These are phyloP conservation scores for Trachymyrmex cornetzi DNA, from an alignment of 1,140 invertebrate genomes.

Conservation along the genomic window DNA sequence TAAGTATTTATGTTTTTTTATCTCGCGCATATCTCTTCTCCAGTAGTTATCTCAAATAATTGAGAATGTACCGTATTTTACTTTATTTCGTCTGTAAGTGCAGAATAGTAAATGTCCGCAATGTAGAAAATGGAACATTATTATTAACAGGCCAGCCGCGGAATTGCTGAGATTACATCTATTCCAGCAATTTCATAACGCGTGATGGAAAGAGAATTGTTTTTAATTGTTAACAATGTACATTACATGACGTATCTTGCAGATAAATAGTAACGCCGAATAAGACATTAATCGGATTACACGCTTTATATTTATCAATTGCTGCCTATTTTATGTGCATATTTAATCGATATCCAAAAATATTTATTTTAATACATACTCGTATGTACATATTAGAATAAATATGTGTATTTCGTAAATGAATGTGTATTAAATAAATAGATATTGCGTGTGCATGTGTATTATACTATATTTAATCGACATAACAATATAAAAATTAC, in stretches of 20 bases:
- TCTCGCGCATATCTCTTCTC: not conserved
- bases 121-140: not conserved
- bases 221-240: not conserved
- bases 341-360: not conserved
- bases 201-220: not conserved
- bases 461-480: not conserved
- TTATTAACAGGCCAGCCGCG: not conserved
- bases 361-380: conserved; percentile 12
- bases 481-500: not conserved
- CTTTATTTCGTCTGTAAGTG: not conserved
- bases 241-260: conserved; percentile 38
- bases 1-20: not conserved
- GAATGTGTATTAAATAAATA: not conserved
- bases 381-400: not conserved
- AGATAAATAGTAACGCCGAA: conserved; percentile 46
- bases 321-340: conserved; percentile 12
- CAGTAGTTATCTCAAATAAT: not conserved
- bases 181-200: not conserved
- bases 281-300: conserved; percentile 57
- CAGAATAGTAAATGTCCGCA: not conserved
- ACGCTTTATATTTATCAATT: not conserved
- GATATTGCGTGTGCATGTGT: not conserved
- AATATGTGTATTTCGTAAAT: not conserved
- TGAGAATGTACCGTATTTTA: not conserved
- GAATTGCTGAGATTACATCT: not conserved